Evolutionary conservation across 2,797 vertebrate species (phyloP).

Genomic region (Sardinella longiceps): DNA sequence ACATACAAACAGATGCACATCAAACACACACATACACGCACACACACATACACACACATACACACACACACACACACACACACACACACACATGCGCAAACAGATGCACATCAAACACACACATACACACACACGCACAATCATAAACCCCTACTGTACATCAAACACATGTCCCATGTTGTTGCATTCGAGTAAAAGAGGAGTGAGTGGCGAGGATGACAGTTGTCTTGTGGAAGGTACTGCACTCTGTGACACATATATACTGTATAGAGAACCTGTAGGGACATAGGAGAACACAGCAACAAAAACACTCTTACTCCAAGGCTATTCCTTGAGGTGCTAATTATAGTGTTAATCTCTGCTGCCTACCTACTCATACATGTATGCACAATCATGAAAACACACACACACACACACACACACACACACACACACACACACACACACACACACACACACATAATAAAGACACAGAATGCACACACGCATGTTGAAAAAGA

Average conservation of each 20-base stretch:
- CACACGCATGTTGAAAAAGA: conserved; percentile 44
- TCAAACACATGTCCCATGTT: background rate
- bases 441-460: conserved; percentile 19
- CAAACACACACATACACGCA: background rate
- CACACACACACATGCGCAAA: background rate
- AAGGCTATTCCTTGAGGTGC: conserved; percentile 73
- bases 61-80: background rate
- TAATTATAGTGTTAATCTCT: conserved; percentile 65
- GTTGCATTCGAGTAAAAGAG: background rate
- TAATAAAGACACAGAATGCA: conserved; percentile 5
- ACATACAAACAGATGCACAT: background rate
- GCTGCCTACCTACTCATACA: background rate
- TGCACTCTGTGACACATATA: conserved; percentile 28
- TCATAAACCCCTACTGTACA: background rate
- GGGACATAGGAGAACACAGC: conserved; percentile 53
- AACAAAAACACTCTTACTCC: conserved; percentile 62
- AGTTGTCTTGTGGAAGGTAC: background rate
- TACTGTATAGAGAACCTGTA: conserved; percentile 51
- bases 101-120: background rate
- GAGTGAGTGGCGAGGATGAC: conserved; percentile 29
- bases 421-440: conserved; percentile 13
- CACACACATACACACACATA: background rate
- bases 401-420: background rate
- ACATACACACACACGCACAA: background rate
- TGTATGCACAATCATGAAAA: conserved; percentile 45